phyloP scores from a whole-genome alignment of 2,888 invertebrate species.

The Dasypolia templi region DNA sequence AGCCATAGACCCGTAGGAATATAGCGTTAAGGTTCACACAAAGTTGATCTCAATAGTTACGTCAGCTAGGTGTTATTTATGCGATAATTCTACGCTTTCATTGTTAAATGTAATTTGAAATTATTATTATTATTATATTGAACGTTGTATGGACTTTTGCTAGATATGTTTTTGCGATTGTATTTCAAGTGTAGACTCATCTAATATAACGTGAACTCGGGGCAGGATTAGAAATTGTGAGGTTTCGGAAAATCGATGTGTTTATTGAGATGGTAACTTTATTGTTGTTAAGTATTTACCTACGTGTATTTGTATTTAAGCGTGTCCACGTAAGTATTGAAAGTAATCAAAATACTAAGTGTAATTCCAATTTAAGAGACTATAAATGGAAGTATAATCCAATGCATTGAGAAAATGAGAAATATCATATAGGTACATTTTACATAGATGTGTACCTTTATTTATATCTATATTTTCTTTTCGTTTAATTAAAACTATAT shows the following conservation, averaged over 20 bases:
- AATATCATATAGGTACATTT: slow-evolving; percentile 64
- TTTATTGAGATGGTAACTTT: slow-evolving; percentile 82
- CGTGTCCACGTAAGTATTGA: slow-evolving; percentile 81
- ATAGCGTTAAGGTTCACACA: slow-evolving; percentile 69
- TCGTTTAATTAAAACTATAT: slow-evolving; percentile 60
- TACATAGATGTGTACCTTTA: slow-evolving; percentile 60
- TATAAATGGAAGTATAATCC: slow-evolving; percentile 67
- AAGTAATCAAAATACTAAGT: slow-evolving; percentile 73
- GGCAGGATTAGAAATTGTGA: slow-evolving; percentile 77
- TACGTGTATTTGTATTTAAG: slow-evolving; percentile 81
- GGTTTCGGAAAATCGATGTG: slow-evolving; percentile 72
- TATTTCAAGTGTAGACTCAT: slow-evolving; percentile 75
- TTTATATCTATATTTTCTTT: slow-evolving; percentile 69
- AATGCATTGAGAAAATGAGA: slow-evolving; percentile 67
- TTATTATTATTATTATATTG: slow-evolving; percentile 78
- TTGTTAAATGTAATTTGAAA: slow-evolving; percentile 87
- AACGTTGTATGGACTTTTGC: slow-evolving; percentile 81
- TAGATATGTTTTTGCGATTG: slow-evolving; percentile 81
- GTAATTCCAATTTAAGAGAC: slow-evolving; percentile 76
- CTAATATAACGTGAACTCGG: slow-evolving; percentile 71
- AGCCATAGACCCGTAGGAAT: slow-evolving; percentile 87
- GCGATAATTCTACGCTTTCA: slow-evolving; percentile 84
- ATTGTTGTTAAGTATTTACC: slow-evolving; percentile 86
- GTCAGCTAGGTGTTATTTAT: slow-evolving; percentile 75
- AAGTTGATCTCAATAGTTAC: slow-evolving; percentile 74